Evolutionary conservation across 2,888 invertebrate genomes (phyloP).

Genomic region (Blera fallax): DNA sequence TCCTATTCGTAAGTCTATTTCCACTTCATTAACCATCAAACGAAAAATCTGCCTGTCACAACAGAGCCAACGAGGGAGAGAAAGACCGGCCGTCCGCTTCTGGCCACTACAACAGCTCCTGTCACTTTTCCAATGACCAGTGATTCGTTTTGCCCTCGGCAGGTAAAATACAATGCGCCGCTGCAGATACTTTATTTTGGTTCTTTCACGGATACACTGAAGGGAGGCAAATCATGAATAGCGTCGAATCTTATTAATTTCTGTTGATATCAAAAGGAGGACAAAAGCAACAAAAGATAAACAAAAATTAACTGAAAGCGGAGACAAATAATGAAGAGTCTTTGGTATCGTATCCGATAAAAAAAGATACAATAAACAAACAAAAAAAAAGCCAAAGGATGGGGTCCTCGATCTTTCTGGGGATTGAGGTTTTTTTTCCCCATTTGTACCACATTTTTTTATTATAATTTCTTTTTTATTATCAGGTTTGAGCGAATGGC

Average conservation of each 20-base stretch:
- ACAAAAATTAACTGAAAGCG: slow-evolving; percentile 66
- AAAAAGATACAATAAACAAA: slow-evolving; percentile 22
- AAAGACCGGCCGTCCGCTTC: slow-evolving; percentile 23
- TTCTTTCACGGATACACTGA: not conserved
- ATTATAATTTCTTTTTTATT: slow-evolving; percentile 65
- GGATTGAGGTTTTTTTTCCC: slow-evolving; percentile 14
- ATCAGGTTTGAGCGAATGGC: slow-evolving; percentile 67
- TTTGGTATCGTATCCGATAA: slow-evolving; percentile 46
- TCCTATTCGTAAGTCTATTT: slow-evolving; percentile 69
- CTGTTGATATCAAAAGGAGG: slow-evolving; percentile 68
- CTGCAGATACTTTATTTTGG: slow-evolving; percentile 45
- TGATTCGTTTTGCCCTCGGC: slow-evolving; percentile 72
- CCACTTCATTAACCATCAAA: slow-evolving; percentile 71
- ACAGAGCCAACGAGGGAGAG: slow-evolving; percentile 32
- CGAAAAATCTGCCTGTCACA: slow-evolving; percentile 60
- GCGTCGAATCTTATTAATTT: slow-evolving; percentile 73
- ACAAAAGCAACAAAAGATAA: slow-evolving; percentile 65
- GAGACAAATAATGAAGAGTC: slow-evolving; percentile 72
- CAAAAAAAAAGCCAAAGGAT: slow-evolving; percentile 13
- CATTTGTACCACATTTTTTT: slow-evolving; percentile 45
- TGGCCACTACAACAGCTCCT: slow-evolving; percentile 60
- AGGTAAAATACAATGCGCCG: slow-evolving; percentile 59
- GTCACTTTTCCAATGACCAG: slow-evolving; percentile 70
- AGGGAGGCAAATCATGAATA: slow-evolving; percentile 69
- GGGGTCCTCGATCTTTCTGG: slow-evolving; percentile 39